A percentile compares a stretch with the other conserved stretches of the same genome.
phyloP scores from a whole-genome alignment of 2,797 vertebrate genomes.

The Chaetophractus vellerosus region DNA sequence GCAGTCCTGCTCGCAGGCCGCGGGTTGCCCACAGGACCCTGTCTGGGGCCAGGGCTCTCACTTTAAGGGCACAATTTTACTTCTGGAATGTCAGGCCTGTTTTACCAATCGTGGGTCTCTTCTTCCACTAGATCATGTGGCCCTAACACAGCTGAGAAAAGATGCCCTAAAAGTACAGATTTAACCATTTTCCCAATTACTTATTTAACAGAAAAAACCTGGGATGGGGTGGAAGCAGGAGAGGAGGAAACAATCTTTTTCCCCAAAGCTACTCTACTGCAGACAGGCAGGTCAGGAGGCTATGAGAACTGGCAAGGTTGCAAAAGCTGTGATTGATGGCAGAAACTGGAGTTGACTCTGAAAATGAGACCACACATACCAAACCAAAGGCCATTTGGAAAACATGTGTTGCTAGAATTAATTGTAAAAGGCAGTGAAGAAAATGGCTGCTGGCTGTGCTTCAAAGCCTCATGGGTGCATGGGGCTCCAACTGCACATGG shows the following conservation, averaged over 20 bases:
- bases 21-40: background rate
- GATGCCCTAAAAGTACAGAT: background rate
- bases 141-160: conserved; percentile 3
- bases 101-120: background rate
- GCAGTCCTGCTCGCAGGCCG: background rate
- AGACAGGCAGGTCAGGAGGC: background rate
- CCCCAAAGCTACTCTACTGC: background rate
- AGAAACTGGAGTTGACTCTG: background rate
- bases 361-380: background rate
- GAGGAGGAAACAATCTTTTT: conserved; percentile 17
- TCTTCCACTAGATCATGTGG: background rate
- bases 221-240: background rate
- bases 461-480: background rate
- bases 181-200: conserved; percentile 19
- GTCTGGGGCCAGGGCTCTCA: background rate
- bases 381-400: conserved; percentile 13
- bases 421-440: background rate
- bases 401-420: background rate
- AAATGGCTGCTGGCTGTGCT: background rate
- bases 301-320: background rate
- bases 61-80: background rate
- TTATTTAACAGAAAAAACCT: background rate
- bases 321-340: conserved; percentile 1
- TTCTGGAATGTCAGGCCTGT: background rate
- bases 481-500: background rate